Conservation (phyloP, 2,888 invertebrate genomes). For the Eustalomyia histrio region DNA sequence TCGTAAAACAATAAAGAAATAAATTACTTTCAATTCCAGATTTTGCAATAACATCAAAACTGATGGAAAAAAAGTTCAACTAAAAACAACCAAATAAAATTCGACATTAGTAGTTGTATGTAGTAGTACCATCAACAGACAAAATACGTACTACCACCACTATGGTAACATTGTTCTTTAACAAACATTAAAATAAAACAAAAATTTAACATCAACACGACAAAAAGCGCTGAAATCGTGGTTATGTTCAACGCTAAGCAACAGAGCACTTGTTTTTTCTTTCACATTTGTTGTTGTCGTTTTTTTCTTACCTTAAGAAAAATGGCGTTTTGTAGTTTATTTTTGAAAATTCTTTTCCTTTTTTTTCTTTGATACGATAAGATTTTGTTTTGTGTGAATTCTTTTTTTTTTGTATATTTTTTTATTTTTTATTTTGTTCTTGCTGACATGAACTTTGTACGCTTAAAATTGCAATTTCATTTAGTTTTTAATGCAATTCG, state of each 20-base stretch:
- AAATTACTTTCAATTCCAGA: slow-evolving; percentile 77
- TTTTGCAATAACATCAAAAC: slow-evolving; percentile 65
- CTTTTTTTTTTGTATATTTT: slow-evolving; percentile 14
- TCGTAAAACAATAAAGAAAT: slow-evolving; percentile 79
- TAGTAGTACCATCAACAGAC: not conserved
- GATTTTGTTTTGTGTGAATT: slow-evolving; percentile 45
- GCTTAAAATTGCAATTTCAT: slow-evolving; percentile 76
- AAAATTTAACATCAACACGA: slow-evolving; percentile 71
- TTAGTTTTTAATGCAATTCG: slow-evolving; percentile 76
- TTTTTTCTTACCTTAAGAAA: slow-evolving; percentile 30
- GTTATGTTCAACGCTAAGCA: slow-evolving; percentile 71
- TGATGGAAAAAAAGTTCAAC: not conserved
- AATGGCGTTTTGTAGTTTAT: slow-evolving; percentile 63
- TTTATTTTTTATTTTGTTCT: slow-evolving; percentile 54
- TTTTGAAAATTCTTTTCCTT: slow-evolving; percentile 19
- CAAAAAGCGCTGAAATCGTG: slow-evolving; percentile 77
- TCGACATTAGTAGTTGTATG: slow-evolving; percentile 4
- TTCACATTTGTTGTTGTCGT: not conserved
- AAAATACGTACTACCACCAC: not conserved
- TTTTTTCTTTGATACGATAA: slow-evolving; percentile 1
- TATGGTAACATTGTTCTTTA: not conserved
- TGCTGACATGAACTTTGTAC: slow-evolving; percentile 77
- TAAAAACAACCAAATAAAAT: slow-evolving; percentile 41
- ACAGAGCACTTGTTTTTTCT: slow-evolving; percentile 56
- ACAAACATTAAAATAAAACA: slow-evolving; percentile 39